phyloP scores from a whole-genome alignment of 53 echinoderm and acorn worm species.

The Zoroaster sp. region DNA sequence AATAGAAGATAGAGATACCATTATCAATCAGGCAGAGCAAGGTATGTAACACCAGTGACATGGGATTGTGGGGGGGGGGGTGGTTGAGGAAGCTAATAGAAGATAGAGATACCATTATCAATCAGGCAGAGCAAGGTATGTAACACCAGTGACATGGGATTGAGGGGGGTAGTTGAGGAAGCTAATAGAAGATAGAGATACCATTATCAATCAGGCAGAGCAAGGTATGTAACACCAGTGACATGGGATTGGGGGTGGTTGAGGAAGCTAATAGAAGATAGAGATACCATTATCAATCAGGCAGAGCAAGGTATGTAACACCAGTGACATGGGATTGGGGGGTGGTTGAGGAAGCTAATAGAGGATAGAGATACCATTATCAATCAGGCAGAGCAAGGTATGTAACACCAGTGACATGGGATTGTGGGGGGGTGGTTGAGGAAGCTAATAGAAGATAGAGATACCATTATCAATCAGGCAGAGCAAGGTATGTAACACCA shows the following conservation, averaged over 20 bases:
- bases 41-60: conserved; percentile 26
- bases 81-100: conserved; percentile 34
- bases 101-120: conserved; percentile 42
- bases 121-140: conserved; percentile 62
- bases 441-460: conserved; percentile 44
- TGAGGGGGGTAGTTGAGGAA: conserved; percentile 33
- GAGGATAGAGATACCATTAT: conserved; percentile 44
- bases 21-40: conserved; percentile 48
- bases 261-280: conserved; percentile 40
- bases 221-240: conserved; percentile 48
- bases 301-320: conserved; percentile 61
- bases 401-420: neutral
- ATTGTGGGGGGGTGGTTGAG: conserved; percentile 26
- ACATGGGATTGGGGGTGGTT: neutral
- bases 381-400: conserved; percentile 60
- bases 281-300: conserved; percentile 36
- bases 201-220: conserved; percentile 30
- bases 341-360: conserved; percentile 29
- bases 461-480: conserved; percentile 30
- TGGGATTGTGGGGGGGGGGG: conserved; percentile 3
- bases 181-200: conserved; percentile 45
- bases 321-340: neutral
- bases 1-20: conserved; percentile 37
- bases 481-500: conserved; percentile 57
- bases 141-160: neutral